Percentiles rank a stretch among this genome's conserved stretches.
Evolutionary conservation across 2,113 vertebrate species (phyloP).

Genomic region (Cynocephalus volans): DNA sequence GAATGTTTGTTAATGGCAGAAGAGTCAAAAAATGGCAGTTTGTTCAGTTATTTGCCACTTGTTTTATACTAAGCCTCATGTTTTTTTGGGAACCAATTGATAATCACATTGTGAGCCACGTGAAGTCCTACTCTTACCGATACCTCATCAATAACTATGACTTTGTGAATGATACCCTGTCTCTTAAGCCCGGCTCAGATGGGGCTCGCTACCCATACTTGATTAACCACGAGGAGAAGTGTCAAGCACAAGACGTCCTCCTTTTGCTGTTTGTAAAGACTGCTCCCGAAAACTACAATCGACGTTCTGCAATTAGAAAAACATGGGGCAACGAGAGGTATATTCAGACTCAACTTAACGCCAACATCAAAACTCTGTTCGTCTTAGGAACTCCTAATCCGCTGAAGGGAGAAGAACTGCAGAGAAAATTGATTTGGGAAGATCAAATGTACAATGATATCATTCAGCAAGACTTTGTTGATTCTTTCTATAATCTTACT

Average conservation of each 20-base stretch:
- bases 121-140: slow-evolving; percentile 95
- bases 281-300: slow-evolving; percentile 91
- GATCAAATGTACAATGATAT: slow-evolving; percentile 90
- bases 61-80: slow-evolving; percentile 93
- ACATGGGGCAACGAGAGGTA: slow-evolving; percentile 96
- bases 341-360: slow-evolving; percentile 87
- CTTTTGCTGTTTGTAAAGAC: slow-evolving; percentile 96
- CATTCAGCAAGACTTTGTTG: slow-evolving; percentile 95
- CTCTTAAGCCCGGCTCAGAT: slow-evolving; percentile 87
- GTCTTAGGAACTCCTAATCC: slow-evolving; percentile 89
- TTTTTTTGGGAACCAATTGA: slow-evolving; percentile 92
- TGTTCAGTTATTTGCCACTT: slow-evolving; percentile 91
- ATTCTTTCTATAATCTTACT: slow-evolving; percentile 97
- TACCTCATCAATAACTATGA: slow-evolving; percentile 95
- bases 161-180: slow-evolving; percentile 93
- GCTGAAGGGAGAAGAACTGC: slow-evolving; percentile 74
- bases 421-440: slow-evolving; percentile 90
- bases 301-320: slow-evolving; percentile 92
- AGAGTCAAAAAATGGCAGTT: slow-evolving; percentile 93
- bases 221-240: slow-evolving; percentile 93
- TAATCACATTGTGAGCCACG: slow-evolving; percentile 91
- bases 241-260: slow-evolving; percentile 91
- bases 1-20: slow-evolving; percentile 93
- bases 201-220: slow-evolving; percentile 90
- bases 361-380: slow-evolving; percentile 93